Conservation (phyloP, 2,797 vertebrate species). For the Dermochelys coriacea region DNA sequence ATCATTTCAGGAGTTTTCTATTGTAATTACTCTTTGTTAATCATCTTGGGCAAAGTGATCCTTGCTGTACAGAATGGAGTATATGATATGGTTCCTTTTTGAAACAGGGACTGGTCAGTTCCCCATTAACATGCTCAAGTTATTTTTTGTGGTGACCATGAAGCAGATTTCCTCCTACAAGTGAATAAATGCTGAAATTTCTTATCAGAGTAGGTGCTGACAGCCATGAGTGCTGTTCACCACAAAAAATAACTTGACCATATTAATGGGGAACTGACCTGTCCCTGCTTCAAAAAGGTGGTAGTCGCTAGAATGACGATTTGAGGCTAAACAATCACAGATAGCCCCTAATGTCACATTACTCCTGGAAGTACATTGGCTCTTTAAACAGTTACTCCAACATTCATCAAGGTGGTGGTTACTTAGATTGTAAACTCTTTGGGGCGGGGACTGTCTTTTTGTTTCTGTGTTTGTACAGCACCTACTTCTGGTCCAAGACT, state of each 20-base stretch:
- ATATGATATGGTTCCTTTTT: neutral
- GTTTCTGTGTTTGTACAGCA: neutral
- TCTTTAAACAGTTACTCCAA: neutral
- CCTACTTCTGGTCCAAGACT: neutral
- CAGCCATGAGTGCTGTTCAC: neutral
- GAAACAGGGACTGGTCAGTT: neutral
- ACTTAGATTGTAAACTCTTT: neutral
- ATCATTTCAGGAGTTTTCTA: neutral
- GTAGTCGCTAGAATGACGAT: neutral
- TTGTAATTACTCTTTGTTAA: neutral
- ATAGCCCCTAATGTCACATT: neutral
- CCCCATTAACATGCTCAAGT: neutral
- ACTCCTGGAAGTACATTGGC: neutral
- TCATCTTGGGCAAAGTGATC: neutral
- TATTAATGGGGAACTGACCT: neutral
- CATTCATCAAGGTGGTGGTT: rapidly evolving
- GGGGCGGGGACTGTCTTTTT: neutral
- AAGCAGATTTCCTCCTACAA: neutral
- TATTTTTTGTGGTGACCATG: neutral
- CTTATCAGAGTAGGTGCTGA: neutral
- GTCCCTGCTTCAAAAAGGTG: neutral
- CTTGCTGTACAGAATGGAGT: too few species aligned
- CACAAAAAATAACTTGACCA: neutral
- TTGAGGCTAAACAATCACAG: slow-evolving; percentile 57
- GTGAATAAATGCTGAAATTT: neutral